Base-by-base conservation (phyloP, 2,888 invertebrate genomes). In the Idaea aversata region DNA sequence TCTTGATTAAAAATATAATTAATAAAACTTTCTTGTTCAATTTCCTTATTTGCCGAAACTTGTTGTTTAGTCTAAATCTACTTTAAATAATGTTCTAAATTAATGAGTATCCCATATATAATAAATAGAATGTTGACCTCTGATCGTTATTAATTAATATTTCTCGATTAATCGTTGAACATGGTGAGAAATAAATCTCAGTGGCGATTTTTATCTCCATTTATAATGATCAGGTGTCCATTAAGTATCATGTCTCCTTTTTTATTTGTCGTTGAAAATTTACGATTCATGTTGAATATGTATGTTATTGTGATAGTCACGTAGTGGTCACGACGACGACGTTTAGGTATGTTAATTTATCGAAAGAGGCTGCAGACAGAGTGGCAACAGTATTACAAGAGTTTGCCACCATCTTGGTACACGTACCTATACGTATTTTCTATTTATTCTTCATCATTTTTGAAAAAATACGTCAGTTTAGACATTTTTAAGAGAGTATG, bases 111-210 rank as follows among this genome's bases (percentile, higher is more conserved):
- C 57, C 63, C 59, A 59, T 34, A 67, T 64, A 35, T 66, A 73
- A 85, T 85, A 83, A 84, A 81, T 71, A 85, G 88, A 81, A 76
- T 81, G 73, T 89, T 88, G 88, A 89, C 87, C 89, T 82, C 78
- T 62, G 67, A 71, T 71, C 72, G 73, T 74, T 70, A 75, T 80
- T 87, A 88, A 90, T 89, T 88, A 88, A 88, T 87, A 85, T 83
- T 84, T 83, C 73, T 76, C 82, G 77, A 87, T 87, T 83, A 84
- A 84, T 83, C 80, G 81, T 25, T 75, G 74, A 72, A 78, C 75
- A 77, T 76, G 77, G 78, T 76, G 77, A 72, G 80, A 84, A 82
- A 89, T 88, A 87, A 88, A 90, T 90, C 86, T 84, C 73, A 57
- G 70, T 77, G 70, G 74, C 73, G 77, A 83, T 83, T 82, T 84